Conservation (phyloP, 2,888 invertebrate species). For the Thereva unica region DNA sequence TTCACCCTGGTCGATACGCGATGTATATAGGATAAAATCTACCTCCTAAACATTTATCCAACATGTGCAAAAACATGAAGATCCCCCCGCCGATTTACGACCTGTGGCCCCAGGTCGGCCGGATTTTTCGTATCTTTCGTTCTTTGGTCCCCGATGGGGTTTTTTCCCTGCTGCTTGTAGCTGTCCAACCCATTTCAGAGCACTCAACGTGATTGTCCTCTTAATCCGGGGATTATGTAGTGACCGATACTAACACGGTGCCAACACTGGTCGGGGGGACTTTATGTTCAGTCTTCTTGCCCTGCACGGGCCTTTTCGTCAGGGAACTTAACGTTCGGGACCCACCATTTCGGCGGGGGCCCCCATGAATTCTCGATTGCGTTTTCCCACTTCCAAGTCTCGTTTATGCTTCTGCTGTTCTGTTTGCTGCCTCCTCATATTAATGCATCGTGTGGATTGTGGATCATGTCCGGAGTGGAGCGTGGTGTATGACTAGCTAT, state of each 20-base stretch:
- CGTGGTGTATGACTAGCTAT: not conserved
- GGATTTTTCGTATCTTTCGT: too few relatives aligned
- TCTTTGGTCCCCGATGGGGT: too few relatives aligned
- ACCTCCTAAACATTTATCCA: too few relatives aligned
- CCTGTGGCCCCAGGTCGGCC: too few relatives aligned
- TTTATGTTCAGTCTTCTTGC: not conserved
- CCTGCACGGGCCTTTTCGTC: not conserved
- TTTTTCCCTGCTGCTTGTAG: not conserved
- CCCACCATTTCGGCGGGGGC: not conserved
- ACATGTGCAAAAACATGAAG: too few relatives aligned
- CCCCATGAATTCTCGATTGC: not conserved
- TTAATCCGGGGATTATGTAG: conserved; percentile 23
- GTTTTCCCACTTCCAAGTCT: too few relatives aligned
- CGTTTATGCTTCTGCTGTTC: too few relatives aligned
- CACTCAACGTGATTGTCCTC: conserved; percentile 14
- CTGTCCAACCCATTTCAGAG: conserved; percentile 1
- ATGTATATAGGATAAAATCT: too few relatives aligned
- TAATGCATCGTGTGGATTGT: conserved; percentile 12
- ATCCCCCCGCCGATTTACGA: too few relatives aligned
- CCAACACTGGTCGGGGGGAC: not conserved
- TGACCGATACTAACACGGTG: conserved; percentile 10
- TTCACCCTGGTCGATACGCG: too few relatives aligned
- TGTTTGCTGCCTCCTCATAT: too few relatives aligned
- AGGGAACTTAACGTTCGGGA: not conserved
- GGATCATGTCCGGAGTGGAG: conserved; percentile 14